Evolutionary conservation across 2,113 vertebrate genomes (phyloP), one percentile per base, ranked within the genome.

Genomic region (Aspiorhynchus laticeps): DNA sequence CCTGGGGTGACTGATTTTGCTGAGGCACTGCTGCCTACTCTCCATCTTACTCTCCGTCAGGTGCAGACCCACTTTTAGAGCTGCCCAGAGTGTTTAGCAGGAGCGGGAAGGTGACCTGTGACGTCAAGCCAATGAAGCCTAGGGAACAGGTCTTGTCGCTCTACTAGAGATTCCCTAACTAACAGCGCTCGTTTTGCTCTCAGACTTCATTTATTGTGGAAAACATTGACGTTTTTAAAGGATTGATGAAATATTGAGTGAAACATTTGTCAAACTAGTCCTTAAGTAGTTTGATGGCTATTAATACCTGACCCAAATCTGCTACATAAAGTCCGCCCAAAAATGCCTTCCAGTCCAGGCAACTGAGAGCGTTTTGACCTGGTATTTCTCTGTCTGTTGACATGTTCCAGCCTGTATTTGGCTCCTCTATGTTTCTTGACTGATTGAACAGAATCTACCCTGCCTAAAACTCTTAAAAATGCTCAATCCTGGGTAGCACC

Each of bases 221-320:
- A 24, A 24, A 15, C 31, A 7, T 41, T 63, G 2, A 14, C 61
- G 14, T 84, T 73, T 77, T 26, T 69, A 41, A 38, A 53, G 36
- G n/a, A 51, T 71, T 80, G 51, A 85, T 41, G 77, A 77, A 85
- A 51, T 10, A n/a, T 51, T 12, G 33, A 14, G 38, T 59, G 9
- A 46, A 87, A 80, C 6, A 74, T 69, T 77, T 24, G 5, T 11
- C 56, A 59, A 74, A 46, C n/a, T 59, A 74, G 43, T 51, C 76
- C 26, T 65, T 9, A 28, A 59, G 53, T 83, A 79, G 41, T 78
- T 75, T 85, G 51, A 9, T 26, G 11, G 21, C 75, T 90, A 88
- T 88, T 84, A 80, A 88, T 88, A 90, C 69, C 84, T 86, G 89
- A 86, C 89, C 89, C 36, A 90, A 76, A 90, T 90, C 84, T 80